A percentile compares a stretch with the other conserved stretches of the same genome.
Evolutionary conservation across 2,888 invertebrate species (phyloP).

Genomic region (Maniola hyperantus): DNA sequence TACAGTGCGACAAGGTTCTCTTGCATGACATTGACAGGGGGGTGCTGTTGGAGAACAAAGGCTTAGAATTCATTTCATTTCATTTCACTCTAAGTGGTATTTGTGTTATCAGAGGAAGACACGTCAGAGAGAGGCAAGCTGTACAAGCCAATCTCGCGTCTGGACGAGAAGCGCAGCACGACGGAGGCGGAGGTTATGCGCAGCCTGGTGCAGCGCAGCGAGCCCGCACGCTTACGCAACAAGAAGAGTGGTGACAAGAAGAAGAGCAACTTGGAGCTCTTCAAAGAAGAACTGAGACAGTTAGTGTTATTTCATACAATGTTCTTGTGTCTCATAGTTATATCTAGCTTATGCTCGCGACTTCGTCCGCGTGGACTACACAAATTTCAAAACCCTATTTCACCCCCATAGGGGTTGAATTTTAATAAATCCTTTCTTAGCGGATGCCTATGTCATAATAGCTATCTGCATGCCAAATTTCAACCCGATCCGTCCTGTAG

Average conservation of each 20-base stretch:
- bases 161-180: slow-evolving; percentile 76
- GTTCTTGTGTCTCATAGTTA: background rate
- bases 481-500: too few species aligned
- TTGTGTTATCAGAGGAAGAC: slow-evolving; percentile 87
- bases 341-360: too few species aligned
- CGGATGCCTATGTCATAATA: too few species aligned
- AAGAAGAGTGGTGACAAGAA: slow-evolving; percentile 87
- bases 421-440: too few species aligned
- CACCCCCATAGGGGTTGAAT: too few species aligned
- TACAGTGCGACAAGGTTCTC: too few species aligned
- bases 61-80: too few species aligned
- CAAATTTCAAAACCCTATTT: too few species aligned
- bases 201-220: slow-evolving; percentile 82
- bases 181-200: slow-evolving; percentile 64
- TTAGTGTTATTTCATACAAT: slow-evolving; percentile 66
- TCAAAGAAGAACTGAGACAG: slow-evolving; percentile 98
- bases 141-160: slow-evolving; percentile 94
- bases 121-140: slow-evolving; percentile 94
- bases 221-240: slow-evolving; percentile 53
- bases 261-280: slow-evolving; percentile 98
- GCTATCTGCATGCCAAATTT: too few species aligned
- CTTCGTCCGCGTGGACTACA: too few species aligned
- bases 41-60: too few species aligned
- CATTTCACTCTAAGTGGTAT: background rate
- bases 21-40: too few species aligned